A percentile compares a stretch with the other conserved stretches of the same genome.
Conservation (phyloP, 1,140 invertebrate species). For the Eurytemora carolleeae region DNA sequence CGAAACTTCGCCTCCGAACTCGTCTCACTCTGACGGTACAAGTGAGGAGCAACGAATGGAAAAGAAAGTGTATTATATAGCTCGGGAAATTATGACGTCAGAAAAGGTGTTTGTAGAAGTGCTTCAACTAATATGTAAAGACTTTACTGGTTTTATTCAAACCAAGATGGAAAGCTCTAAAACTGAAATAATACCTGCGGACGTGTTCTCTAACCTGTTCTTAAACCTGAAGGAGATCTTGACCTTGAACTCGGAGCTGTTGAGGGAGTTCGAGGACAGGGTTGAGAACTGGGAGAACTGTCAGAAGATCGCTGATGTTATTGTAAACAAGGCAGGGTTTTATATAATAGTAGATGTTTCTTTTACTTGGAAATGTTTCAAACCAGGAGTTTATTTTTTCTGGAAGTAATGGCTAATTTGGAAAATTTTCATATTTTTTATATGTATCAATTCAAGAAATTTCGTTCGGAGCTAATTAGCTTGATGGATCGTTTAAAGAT, state of each 20-base stretch:
- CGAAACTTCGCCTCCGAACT: too few species aligned
- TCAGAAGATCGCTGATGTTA: slow-evolving; percentile 47
- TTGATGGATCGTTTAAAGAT: too few species aligned
- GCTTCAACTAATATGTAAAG: slow-evolving; percentile 27
- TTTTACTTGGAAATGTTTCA: too few species aligned
- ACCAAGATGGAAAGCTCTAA: slow-evolving; percentile 4
- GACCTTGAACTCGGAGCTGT: slow-evolving; percentile 40
- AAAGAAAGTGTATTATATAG: slow-evolving; percentile 33
- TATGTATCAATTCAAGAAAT: too few species aligned
- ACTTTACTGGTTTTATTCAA: background rate
- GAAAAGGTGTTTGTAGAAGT: slow-evolving; percentile 47
- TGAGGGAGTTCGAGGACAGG: slow-evolving; percentile 40
- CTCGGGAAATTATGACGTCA: slow-evolving; percentile 43
- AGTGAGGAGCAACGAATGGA: too few species aligned
- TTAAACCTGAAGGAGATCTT: slow-evolving; percentile 36
- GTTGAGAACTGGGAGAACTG: slow-evolving; percentile 38
- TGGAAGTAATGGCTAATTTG: too few species aligned
- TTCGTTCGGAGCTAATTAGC: too few species aligned
- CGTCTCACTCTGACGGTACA: too few species aligned
- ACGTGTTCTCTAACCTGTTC: slow-evolving; percentile 36
- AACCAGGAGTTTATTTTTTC: too few species aligned
- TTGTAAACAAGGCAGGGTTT: too few species aligned
- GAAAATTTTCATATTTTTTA: too few species aligned
- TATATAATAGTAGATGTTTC: too few species aligned
- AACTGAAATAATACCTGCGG: slow-evolving; percentile 25